These are phyloP conservation scores for Caenorhabditis latens DNA, from an alignment of 1,140 invertebrate species.

Conservation along the genomic window DNA sequence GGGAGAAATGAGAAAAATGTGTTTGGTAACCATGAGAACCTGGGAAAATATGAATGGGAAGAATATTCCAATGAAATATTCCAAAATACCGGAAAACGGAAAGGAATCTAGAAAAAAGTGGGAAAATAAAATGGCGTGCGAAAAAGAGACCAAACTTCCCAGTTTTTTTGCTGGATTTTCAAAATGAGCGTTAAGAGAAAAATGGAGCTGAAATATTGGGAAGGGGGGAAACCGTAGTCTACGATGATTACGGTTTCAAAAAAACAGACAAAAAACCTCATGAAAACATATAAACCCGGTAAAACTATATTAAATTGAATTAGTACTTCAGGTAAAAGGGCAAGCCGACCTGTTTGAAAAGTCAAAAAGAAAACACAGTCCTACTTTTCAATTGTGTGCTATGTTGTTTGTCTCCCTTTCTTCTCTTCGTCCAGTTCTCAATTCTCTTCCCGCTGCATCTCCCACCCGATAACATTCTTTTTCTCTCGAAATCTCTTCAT, in stretches of 20 bases:
- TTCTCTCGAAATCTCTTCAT: conserved; percentile 7
- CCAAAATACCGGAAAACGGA: neutral
- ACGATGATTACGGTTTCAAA: too few relatives aligned
- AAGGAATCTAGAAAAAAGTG: neutral
- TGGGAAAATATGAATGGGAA: neutral
- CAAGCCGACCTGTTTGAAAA: neutral
- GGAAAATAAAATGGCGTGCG: neutral
- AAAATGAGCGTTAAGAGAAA: too few relatives aligned
- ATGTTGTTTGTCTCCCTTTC: conserved; percentile 40
- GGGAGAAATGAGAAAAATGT: neutral
- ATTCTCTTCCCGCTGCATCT: conserved; percentile 36
- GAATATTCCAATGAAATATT: neutral
- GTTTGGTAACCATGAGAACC: neutral
- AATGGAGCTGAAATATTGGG: too few relatives aligned
- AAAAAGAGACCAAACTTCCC: neutral
- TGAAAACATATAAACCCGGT: neutral
- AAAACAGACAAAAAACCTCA: neutral
- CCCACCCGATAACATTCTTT: conserved; percentile 27
- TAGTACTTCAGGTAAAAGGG: neutral
- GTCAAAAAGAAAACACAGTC: conserved; percentile 25
- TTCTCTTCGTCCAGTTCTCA: conserved; percentile 13
- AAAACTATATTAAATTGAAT: neutral
- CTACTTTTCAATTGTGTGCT: conserved; percentile 28
- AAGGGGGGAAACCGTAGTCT: too few relatives aligned
- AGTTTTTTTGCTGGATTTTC: neutral